Evolutionary conservation across 23 tunicate species (phyloP), one percentile per base, ranked within the genome.

Genomic region (Clavelina lepadiformis): DNA sequence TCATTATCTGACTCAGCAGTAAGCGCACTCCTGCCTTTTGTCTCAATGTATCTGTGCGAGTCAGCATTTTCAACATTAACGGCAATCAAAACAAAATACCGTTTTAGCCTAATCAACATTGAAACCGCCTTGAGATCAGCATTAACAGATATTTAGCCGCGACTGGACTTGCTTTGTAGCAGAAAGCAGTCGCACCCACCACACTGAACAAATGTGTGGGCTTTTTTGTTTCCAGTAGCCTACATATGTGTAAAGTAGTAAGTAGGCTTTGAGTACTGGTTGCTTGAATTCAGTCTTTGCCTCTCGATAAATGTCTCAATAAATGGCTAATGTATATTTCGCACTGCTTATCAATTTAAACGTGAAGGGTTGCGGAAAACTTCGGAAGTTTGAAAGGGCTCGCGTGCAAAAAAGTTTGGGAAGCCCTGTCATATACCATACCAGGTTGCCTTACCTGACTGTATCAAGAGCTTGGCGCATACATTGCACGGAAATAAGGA

Each of bases 151-250:
- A 59, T 59, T 65, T 30, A 65, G 60, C 0, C 71, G 41, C 29
- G 71, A 56, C 60, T 41, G 60, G 51, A 65, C 71, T 65, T 38
- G 71, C 71, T 65, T 38, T 65, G 71, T 25, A 65, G 55, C 71
- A 65, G 29, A 65, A 65, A 65, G 71, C 71, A 65, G 71, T 65
- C 1, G 71, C 71, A 65, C 60, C 71, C 55, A 65, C 41, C 71
- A 38, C 60, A 65, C 33, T 65, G 71, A 41, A 65, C 41, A 65
- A 41, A 59, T 59, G 8, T 59, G 65, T 23, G 19, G 29, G 35
- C 35, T 28, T 5, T 59, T 59, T 59, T 59, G 65, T 53, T 53
- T 20, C 49, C 49, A 41, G 49, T 41, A 41, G 49, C 49, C 49
- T 41, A 41, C 15, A 41, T 41, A 41, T 41, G 49, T 41, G 49